These are phyloP conservation scores for Oegoconia quadripuncta DNA, from an alignment of 2,888 invertebrate genomes.

Conservation along the genomic window DNA sequence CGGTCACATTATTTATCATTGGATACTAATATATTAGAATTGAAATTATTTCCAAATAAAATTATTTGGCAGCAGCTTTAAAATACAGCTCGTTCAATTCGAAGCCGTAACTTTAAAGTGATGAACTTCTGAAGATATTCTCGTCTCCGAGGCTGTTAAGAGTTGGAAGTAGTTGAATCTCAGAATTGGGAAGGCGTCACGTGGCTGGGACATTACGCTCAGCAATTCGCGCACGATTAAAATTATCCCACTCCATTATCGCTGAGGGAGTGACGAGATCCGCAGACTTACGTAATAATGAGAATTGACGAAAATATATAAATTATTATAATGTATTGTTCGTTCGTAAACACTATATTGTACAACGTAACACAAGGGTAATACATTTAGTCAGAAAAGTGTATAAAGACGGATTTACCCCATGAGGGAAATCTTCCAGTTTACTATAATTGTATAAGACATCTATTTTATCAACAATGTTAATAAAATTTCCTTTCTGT, in stretches of 20 bases:
- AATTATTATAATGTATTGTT: too few relatives aligned
- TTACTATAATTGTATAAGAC: too few relatives aligned
- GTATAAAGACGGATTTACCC: too few relatives aligned
- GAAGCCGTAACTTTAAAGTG: slow-evolving; percentile 17
- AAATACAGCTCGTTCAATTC: background rate
- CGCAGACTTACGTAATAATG: slow-evolving; percentile 27
- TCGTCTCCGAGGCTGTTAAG: slow-evolving; percentile 33
- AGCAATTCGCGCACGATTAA: slow-evolving; percentile 74
- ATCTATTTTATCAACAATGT: too few relatives aligned
- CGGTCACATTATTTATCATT: too few relatives aligned
- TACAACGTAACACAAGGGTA: too few relatives aligned
- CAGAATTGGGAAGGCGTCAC: slow-evolving; percentile 51
- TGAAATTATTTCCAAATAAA: background rate
- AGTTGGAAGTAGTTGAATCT: slow-evolving; percentile 33
- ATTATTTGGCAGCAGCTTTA: background rate
- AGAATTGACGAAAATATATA: too few relatives aligned
- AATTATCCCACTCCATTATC: slow-evolving; percentile 74
- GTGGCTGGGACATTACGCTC: slow-evolving; percentile 61
- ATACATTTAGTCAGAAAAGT: too few relatives aligned
- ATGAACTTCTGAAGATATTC: slow-evolving; percentile 51
- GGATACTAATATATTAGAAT: background rate
- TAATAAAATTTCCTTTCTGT: too few relatives aligned
- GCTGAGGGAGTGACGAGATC: slow-evolving; percentile 58
- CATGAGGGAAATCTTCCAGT: too few relatives aligned
- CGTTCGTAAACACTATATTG: too few relatives aligned